Percentiles rank a stretch among this genome's conserved stretches.
Conservation (phyloP, 2,113 vertebrate genomes). For the Cryptomyrus ogoouensis region DNA sequence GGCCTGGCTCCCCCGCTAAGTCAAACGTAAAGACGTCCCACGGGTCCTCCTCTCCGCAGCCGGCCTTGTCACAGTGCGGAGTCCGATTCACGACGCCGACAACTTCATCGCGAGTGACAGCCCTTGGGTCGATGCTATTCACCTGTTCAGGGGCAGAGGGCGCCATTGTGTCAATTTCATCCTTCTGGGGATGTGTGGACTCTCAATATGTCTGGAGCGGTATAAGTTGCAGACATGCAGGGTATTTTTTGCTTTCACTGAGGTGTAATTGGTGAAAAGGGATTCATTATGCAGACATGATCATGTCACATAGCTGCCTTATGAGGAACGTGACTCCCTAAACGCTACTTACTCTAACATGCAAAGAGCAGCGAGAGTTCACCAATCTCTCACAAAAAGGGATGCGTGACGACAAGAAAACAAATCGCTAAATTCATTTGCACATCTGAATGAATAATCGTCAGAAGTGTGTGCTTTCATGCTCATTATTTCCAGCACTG, state of each 20-base stretch:
- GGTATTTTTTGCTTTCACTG: neutral
- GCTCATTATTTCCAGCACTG: neutral
- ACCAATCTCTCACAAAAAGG: neutral
- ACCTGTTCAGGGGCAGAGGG: slow-evolving; percentile 58
- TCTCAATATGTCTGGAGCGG: neutral
- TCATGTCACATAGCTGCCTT: neutral
- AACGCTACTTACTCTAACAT: neutral
- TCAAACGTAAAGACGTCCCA: slow-evolving; percentile 81
- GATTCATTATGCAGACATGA: neutral
- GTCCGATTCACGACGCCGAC: slow-evolving; percentile 85
- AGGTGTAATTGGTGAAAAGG: neutral
- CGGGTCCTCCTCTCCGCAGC: slow-evolving; percentile 81
- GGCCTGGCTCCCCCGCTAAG: slow-evolving; percentile 72
- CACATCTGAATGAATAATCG: neutral
- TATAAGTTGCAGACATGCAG: neutral
- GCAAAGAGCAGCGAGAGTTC: neutral
- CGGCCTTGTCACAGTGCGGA: slow-evolving; percentile 79
- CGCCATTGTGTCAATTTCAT: neutral
- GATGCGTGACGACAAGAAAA: neutral
- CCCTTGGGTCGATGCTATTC: slow-evolving; percentile 86
- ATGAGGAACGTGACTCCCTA: neutral
- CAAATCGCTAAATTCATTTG: neutral
- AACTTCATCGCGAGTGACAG: slow-evolving; percentile 88
- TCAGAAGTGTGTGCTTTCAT: neutral
- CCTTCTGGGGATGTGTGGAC: neutral